Base-by-base conservation (phyloP, 2,888 invertebrate species). In the Drosophila kanekoi region DNA sequence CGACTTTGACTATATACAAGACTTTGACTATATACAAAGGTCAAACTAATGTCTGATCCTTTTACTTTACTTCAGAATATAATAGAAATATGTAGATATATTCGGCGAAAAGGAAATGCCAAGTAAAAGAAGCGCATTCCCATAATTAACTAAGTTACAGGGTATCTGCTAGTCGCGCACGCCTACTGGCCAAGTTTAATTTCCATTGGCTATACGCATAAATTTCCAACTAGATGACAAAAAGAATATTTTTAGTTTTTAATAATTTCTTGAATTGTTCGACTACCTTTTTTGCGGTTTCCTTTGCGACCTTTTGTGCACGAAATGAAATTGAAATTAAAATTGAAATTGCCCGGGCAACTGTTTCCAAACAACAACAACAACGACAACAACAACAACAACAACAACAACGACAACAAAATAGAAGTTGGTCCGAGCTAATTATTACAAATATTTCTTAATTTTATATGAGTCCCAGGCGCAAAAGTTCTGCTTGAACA, bases 361-460 rank as follows among this genome's bases (percentile, higher is more conserved):
- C 53, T 20, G 6, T 8, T 47, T 14, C 62, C 23, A 43, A 52
- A 23, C 5, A 33, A n/a, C 23, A 3, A 13, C n/a, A 32, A 16
- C 6, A 18, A 9, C 23, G 32, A 10, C 4, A 37, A 33, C 16
- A 49, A 13, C n/a, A 40, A 23, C 5, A 33, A n/a, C 23, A 3
- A 13, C n/a, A 32, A 16, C 6, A 18, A 9, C 23, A 38, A 10
- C 4, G 43, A 33, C 16, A 49, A 13, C n/a, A 40, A 23, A 60
- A 53, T 66, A 60, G 56, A 48, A 56, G 58, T 48, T 20, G 45
- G 38, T 64, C 68, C 62, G 28, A 47, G 70, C 82, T 81, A 85
- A 85, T 85, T 82, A 87, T 85, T 77, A 75, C 87, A 87, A 77
- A 87, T 82, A 85, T 77, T 85, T 85, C 75, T 71, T 77, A 69